These are phyloP conservation scores for Coturnix japonica DNA, from an alignment of 2,113 vertebrate species.

Conservation along the genomic window DNA sequence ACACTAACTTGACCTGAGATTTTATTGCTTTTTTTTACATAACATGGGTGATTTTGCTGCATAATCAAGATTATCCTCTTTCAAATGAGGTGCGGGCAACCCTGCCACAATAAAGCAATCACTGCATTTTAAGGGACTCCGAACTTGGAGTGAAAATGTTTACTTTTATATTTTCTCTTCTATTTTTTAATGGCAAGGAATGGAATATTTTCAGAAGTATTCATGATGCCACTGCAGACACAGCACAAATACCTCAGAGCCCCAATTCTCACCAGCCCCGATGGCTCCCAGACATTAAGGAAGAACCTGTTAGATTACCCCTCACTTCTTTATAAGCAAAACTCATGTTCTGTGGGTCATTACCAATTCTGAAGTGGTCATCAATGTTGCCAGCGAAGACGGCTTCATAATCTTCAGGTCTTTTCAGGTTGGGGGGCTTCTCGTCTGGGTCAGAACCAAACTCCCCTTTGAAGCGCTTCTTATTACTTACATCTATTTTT, in stretches of 20 bases:
- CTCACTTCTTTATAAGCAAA: not conserved
- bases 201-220: not conserved
- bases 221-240: not conserved
- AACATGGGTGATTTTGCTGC: not conserved
- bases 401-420: slow-evolving; percentile 93
- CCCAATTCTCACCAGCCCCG: not conserved
- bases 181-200: not conserved
- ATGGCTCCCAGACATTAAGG: not conserved
- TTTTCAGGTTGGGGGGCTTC: slow-evolving; percentile 83
- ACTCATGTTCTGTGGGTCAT: not conserved
- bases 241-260: not conserved
- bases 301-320: not conserved
- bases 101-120: not conserved
- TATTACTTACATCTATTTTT: slow-evolving; percentile 92
- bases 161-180: not conserved
- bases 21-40: not conserved
- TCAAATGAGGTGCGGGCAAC: slow-evolving; percentile 4
- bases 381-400: slow-evolving; percentile 95
- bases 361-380: slow-evolving; percentile 97
- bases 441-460: slow-evolving; percentile 86
- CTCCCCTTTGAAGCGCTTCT: slow-evolving; percentile 94
- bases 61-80: slow-evolving; percentile 10
- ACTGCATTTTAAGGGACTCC: not conserved
- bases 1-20: not conserved
- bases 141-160: not conserved